Base-by-base conservation (phyloP, 2,797 vertebrate genomes). In the Eupleurogrammus muticus region DNA sequence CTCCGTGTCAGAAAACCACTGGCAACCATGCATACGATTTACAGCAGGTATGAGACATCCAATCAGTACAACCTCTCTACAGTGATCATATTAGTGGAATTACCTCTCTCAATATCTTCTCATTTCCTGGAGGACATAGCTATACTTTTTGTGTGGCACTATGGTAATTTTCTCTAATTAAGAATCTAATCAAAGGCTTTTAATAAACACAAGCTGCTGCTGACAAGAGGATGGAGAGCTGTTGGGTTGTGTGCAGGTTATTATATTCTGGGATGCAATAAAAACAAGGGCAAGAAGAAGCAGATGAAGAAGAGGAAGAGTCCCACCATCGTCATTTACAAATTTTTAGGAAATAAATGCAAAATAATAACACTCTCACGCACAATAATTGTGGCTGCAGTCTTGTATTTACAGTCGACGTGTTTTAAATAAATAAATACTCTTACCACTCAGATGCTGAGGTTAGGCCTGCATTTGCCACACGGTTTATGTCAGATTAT, bases 171-270 rank as follows among this genome's bases (percentile, higher is more conserved):
- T 81, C 58, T 81, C 74, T 90, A 90, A 89, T 94, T 92, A 93
- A 90, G 83, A 93, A 94, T 90, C 85, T 90, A 93, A 93, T 91
- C 90, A 94, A 87, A 75, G 44, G 85, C 72, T 90, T 91, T 90
- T 90, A 95, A 90, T 90, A 86, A 77, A 89, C 79, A 84, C 85
- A 84, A 91, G 70, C 84, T 84, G 86, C 87, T 87, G 87, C 88
- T 70, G 88, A 91, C 81, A 77, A 77, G 66, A 75, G 86, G 79
- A 80, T 85, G 81, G 85, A 88, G 84, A 90, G 71, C 79, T 69
- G 89, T 55, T 62, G 81, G 73, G 73, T 89, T 86, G 76, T 60
- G 70, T 84, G 75, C 38, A 46, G 73, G 57, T 89, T 87, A 90
- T 90, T 90, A 79, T 76, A 89, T 89, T 82, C 35, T 61, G 73